These are phyloP conservation scores for Agrochola litura DNA, from an alignment of 2,888 invertebrate genomes.

Conservation along the genomic window DNA sequence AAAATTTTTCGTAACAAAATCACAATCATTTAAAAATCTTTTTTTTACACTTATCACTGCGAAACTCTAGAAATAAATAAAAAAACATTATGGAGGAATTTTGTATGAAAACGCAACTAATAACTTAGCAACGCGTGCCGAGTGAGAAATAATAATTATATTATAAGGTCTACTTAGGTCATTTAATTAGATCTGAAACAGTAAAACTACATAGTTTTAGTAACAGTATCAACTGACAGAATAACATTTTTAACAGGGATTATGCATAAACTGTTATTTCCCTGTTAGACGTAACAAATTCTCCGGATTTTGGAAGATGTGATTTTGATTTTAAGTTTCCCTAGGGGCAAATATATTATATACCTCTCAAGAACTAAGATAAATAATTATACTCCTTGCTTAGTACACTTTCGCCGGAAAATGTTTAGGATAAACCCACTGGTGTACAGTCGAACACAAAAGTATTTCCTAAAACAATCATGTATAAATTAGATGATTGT, in stretches of 20 bases:
- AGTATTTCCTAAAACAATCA: conserved; percentile 1
- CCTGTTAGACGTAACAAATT: not conserved
- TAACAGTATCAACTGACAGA: conserved; percentile 19
- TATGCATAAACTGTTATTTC: not conserved
- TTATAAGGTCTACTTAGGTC: conserved; percentile 45
- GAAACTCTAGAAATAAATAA: conserved; percentile 14
- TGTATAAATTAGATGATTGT: not conserved
- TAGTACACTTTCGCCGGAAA: conserved; percentile 3
- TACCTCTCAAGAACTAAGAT: not conserved
- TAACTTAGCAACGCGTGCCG: conserved; percentile 48
- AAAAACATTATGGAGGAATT: conserved; percentile 1
- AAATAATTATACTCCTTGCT: not conserved
- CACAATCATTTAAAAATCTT: conserved; percentile 6
- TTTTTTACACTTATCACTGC: conserved; percentile 10
- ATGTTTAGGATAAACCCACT: not conserved
- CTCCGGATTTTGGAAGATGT: not conserved
- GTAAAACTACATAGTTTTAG: conserved; percentile 25
- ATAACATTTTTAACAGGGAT: not conserved
- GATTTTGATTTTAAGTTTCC: not conserved
- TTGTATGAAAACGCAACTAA: conserved; percentile 46
- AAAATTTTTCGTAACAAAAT: conserved; percentile 32
- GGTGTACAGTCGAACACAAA: conserved; percentile 10
- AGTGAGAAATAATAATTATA: conserved; percentile 35
- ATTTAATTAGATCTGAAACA: conserved; percentile 45
- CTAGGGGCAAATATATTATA: not conserved